Percentiles rank a stretch among this genome's conserved stretches.
phyloP scores from a whole-genome alignment of 2,797 vertebrate species.

The Carapus acus region DNA sequence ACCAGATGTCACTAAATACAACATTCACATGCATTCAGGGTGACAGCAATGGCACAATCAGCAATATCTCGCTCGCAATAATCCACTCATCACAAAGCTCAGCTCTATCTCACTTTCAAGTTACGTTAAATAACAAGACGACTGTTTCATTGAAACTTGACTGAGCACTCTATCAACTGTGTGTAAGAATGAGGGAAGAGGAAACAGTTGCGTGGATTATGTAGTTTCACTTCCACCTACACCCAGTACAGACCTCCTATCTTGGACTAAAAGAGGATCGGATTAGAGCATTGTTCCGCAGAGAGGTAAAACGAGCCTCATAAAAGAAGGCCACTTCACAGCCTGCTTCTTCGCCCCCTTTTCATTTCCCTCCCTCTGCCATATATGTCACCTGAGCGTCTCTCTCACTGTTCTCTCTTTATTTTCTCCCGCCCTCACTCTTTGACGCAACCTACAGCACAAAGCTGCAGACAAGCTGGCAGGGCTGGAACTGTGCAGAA shows the following conservation, averaged over 20 bases:
- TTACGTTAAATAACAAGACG: too few species aligned
- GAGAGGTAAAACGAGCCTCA: background rate
- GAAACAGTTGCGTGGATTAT: too few species aligned
- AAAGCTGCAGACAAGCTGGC: background rate
- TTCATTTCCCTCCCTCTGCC: slow-evolving; percentile 6
- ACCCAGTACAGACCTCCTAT: background rate
- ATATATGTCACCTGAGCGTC: background rate
- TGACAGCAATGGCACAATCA: slow-evolving; percentile 2
- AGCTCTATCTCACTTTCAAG: too few species aligned
- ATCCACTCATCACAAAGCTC: background rate
- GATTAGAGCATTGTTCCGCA: too few species aligned
- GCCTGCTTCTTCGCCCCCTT: background rate
- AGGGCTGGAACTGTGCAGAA: background rate
- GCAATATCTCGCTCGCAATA: background rate
- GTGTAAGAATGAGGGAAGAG: too few species aligned
- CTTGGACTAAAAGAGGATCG: background rate
- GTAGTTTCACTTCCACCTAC: background rate
- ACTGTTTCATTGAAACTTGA: too few species aligned
- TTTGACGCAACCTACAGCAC: background rate
- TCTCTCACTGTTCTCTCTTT: background rate
- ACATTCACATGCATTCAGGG: background rate
- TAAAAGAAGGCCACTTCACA: slow-evolving; percentile 8
- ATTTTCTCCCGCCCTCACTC: background rate
- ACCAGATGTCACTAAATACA: slow-evolving; percentile 36
- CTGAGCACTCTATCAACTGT: too few species aligned